Percentiles rank a stretch among this genome's conserved stretches.
Conservation (phyloP, 2,888 invertebrate species). For the Spatulosminthurus flaviceps region DNA sequence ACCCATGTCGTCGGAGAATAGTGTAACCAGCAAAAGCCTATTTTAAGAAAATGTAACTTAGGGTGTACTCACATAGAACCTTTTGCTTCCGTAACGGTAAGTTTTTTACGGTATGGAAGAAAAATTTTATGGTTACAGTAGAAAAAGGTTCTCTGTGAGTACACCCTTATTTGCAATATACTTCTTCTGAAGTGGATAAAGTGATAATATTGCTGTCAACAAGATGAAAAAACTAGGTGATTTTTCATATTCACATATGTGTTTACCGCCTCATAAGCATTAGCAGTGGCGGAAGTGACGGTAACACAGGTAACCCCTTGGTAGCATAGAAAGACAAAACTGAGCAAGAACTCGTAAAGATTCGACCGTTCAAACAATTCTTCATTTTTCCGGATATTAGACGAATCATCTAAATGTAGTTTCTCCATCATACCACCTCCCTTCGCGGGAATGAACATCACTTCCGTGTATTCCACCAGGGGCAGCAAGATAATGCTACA, state of each 20-base stretch:
- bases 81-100: too few relatives aligned
- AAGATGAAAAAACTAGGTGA: too few relatives aligned
- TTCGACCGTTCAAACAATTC: neutral
- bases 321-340: conserved; percentile 48
- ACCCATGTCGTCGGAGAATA: conserved; percentile 56
- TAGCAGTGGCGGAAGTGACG: conserved; percentile 52
- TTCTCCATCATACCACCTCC: conserved; percentile 36
- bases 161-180: too few relatives aligned
- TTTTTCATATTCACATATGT: too few relatives aligned
- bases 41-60: neutral
- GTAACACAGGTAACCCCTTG: conserved; percentile 53
- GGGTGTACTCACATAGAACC: too few relatives aligned
- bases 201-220: too few relatives aligned
- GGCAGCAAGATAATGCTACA: neutral
- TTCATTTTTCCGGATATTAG: neutral
- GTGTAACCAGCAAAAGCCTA: conserved; percentile 57
- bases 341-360: neutral
- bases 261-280: conserved; percentile 54
- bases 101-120: too few relatives aligned
- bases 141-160: too few relatives aligned
- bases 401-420: neutral
- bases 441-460: conserved; percentile 1
- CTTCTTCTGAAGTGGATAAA: too few relatives aligned
- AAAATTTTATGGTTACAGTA: too few relatives aligned
- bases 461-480: conserved; percentile 28